Base-by-base conservation (phyloP, 2,113 vertebrate genomes). In the Jacana jacana region DNA sequence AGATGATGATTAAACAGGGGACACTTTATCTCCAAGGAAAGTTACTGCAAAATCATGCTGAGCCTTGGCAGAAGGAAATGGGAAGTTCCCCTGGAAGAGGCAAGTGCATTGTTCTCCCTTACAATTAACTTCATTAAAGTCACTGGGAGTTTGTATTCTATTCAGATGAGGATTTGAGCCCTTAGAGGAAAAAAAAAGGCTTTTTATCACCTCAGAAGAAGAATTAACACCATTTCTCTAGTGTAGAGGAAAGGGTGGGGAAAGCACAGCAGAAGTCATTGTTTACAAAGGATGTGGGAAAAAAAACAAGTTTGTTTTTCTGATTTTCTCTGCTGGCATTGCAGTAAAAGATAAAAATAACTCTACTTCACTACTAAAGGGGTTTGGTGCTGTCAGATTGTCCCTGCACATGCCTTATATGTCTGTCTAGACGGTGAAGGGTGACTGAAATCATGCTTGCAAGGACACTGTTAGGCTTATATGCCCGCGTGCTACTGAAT, bases 121-220 rank as follows among this genome's bases (percentile, higher is more conserved):
- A 88, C 81, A 94, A 84, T 93, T 94, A 90, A 66, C 87, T 94
- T 63, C 58, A 49, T 75, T 92, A 84, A 87, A 92, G 83, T 81
- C 81, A 65, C 57, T 33, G 61, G 65, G 88, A 91, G 80, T 79
- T 94, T 0, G 6, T 86, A 96, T 95, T 96, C 86, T 96, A 95
- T 96, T 93, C 88, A 93, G 86, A 95, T 91, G 77, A 94, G 95
- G 91, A 91, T 93, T 90, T 92, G 65, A 92, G 40, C 22, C 25
- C 28, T 84, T 52, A 51, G 35, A 14, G 7, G 6, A 40, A 2
- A 10, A 49, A 57, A 57, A 81, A 79, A 12, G 19, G 15, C 30
- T 14, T 86, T 93, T 96, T 95, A 84, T 90, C 85, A 94, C 83
- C 83, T 94, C 39, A 85, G 65, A 87, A 89, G 42, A 80, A 89